These are phyloP conservation scores for Myotis planiceps DNA, from an alignment of 2,797 vertebrate species.

Conservation along the genomic window DNA sequence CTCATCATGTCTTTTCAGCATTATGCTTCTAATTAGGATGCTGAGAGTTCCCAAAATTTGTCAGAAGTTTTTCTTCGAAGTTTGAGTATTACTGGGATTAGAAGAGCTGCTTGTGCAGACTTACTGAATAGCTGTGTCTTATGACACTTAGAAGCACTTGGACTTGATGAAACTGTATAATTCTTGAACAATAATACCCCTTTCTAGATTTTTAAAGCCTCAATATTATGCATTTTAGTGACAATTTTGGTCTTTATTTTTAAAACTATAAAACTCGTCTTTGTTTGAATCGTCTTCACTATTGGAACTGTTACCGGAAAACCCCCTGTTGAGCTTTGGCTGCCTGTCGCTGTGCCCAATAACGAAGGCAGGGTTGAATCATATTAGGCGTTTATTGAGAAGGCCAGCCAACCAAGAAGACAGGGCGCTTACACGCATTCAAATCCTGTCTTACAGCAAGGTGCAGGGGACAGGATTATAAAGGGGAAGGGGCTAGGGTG, in stretches of 20 bases:
- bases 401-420: no score
- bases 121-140: not conserved
- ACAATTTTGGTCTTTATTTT: not conserved
- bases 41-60: not conserved
- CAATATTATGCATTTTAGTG: not conserved
- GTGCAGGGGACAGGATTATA: no score
- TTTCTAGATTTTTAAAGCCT: not conserved
- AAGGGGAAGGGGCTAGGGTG: no score
- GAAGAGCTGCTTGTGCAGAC: not conserved
- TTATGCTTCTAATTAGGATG: not conserved
- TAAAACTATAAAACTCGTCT: not conserved
- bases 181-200: not conserved
- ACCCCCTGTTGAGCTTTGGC: no score
- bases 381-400: no score
- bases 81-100: not conserved
- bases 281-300: not conserved
- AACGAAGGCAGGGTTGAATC: no score
- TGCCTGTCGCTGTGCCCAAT: no score
- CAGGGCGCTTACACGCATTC: no score
- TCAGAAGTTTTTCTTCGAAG: not conserved
- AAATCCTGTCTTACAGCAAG: no score
- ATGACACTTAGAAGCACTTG: not conserved
- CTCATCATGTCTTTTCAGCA: not conserved
- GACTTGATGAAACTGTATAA: not conserved
- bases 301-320: not conserved